phyloP scores from a whole-genome alignment of 2,113 vertebrate genomes.

The Podocnemis expansa region DNA sequence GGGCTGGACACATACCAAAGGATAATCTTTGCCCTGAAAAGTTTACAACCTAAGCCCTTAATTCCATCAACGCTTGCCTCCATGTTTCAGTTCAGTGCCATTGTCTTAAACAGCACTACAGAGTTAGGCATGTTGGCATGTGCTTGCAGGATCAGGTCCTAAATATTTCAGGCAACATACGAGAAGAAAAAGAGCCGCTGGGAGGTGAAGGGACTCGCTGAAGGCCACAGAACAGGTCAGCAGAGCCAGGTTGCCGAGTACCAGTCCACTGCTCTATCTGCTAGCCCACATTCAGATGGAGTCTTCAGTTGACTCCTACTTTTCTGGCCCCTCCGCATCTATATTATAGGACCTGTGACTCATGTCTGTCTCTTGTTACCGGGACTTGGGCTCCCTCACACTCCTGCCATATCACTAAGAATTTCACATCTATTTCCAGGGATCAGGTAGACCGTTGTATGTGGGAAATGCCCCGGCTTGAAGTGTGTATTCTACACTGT shows the following conservation, averaged over 20 bases:
- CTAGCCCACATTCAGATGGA: not conserved
- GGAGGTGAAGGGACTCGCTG: not conserved
- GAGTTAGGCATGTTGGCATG: not conserved
- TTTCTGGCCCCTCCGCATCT: not conserved
- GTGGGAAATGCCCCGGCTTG: not conserved
- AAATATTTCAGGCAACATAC: not conserved
- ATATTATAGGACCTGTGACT: not conserved
- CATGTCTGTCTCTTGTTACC: not conserved
- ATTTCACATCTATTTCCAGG: not conserved
- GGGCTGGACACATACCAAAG: not conserved
- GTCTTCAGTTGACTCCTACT: not conserved
- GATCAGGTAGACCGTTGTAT: fast-evolving
- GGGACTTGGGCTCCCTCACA: not conserved
- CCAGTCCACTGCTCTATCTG: not conserved
- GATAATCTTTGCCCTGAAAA: not conserved
- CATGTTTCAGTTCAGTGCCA: not conserved
- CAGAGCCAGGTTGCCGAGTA: not conserved
- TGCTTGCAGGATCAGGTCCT: too few species aligned
- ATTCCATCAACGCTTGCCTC: not conserved
- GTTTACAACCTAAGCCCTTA: not conserved
- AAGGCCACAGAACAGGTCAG: not conserved
- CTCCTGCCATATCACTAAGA: not conserved
- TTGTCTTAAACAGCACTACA: not conserved
- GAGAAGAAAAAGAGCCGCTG: not conserved
- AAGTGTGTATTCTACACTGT: not conserved